These are phyloP conservation scores for Tachina grossa DNA, from an alignment of 2,888 invertebrate genomes.

Conservation along the genomic window DNA sequence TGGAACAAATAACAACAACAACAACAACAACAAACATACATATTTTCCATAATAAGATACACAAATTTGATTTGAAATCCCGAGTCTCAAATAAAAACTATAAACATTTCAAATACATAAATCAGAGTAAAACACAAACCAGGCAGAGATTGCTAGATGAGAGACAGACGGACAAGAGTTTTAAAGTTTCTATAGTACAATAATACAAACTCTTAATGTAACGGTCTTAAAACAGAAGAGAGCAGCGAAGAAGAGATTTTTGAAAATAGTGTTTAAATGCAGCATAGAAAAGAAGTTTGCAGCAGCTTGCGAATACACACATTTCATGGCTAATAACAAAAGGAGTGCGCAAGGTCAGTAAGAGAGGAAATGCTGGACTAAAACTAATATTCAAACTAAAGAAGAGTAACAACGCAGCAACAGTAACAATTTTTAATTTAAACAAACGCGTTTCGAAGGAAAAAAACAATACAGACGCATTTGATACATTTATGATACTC, in stretches of 20 bases:
- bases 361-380: not conserved
- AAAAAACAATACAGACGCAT: constrained; percentile 31
- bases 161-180: constrained; percentile 14
- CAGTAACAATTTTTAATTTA: constrained; percentile 13
- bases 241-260: constrained; percentile 10
- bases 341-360: constrained; percentile 69
- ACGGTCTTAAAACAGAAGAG: not conserved
- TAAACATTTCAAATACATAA: not conserved
- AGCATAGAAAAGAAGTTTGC: not conserved
- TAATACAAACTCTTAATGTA: constrained; percentile 18
- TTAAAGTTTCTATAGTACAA: not conserved
- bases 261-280: constrained; percentile 6
- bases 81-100: constrained; percentile 4
- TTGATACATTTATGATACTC: constrained; percentile 44
- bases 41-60: constrained; percentile 6
- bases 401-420: constrained; percentile 19
- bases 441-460: constrained; percentile 45
- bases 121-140: not conserved
- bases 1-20: not conserved
- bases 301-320: constrained; percentile 7
- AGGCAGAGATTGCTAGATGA: not conserved
- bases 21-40: not conserved
- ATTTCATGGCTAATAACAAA: constrained; percentile 32
- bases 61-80: constrained; percentile 3
- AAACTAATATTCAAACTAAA: not conserved